A percentile compares a stretch with the other conserved stretches of the same genome.
phyloP scores from a whole-genome alignment of 1,140 invertebrate species.

The Rhizoglyphus robini region DNA sequence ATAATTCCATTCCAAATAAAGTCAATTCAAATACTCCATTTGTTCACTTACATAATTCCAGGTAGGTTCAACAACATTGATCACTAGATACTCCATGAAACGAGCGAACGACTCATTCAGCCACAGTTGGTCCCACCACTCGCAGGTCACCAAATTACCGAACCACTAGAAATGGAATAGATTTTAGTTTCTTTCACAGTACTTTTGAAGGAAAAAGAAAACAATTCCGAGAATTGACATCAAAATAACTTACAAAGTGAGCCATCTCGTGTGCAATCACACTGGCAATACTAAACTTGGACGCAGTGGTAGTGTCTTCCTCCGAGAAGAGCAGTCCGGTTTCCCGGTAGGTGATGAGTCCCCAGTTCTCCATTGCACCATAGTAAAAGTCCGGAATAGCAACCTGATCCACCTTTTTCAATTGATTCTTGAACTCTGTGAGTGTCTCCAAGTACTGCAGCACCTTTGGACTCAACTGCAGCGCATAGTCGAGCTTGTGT shows the following conservation, averaged over 20 bases:
- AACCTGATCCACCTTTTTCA: slow-evolving; percentile 74
- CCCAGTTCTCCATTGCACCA: slow-evolving; percentile 77
- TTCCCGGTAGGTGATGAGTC: slow-evolving; percentile 59
- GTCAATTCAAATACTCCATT: no score
- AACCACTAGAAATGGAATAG: slow-evolving; percentile 50
- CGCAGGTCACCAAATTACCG: slow-evolving; percentile 56
- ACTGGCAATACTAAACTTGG: slow-evolving; percentile 30
- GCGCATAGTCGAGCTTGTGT: slow-evolving; percentile 43
- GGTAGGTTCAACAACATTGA: slow-evolving; percentile 49
- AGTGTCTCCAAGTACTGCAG: slow-evolving; percentile 71
- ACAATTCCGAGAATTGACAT: no score
- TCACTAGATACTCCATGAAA: slow-evolving; percentile 58
- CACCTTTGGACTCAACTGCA: slow-evolving; percentile 54
- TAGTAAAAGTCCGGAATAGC: slow-evolving; percentile 75
- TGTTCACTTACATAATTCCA: background rate
- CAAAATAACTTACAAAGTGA: slow-evolving; percentile 16
- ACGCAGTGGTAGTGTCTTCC: slow-evolving; percentile 13
- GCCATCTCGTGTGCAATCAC: slow-evolving; percentile 22
- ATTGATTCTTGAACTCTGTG: slow-evolving; percentile 59
- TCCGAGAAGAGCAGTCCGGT: slow-evolving; percentile 2
- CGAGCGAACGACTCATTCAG: slow-evolving; percentile 80
- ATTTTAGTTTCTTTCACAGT: no score
- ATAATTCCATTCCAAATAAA: no score
- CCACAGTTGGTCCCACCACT: slow-evolving; percentile 87
- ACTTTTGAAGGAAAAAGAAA: no score